Base-by-base conservation (phyloP, 1,140 invertebrate species). In the Apolygus lucorum region DNA sequence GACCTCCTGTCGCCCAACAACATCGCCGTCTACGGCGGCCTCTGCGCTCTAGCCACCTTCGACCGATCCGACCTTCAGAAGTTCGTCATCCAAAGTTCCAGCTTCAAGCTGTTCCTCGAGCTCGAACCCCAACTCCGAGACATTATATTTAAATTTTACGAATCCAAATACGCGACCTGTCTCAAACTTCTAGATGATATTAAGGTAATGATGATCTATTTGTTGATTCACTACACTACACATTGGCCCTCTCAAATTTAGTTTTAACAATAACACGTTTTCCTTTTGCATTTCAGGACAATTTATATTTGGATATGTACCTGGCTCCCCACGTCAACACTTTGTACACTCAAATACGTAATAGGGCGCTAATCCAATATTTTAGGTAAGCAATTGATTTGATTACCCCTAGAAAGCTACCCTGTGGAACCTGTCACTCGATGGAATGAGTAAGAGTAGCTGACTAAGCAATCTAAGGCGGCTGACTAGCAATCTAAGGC, bases 61-160 rank as follows among this genome's bases (percentile, higher is more conserved):
- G 93, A 96, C 78, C 85, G 97, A 63, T 88, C 89, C 68, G 96
- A 99, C 79, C 81, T 99, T 70, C 93, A 98, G 77, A 95, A 95
- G 78, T 87, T 94, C 82, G 95, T 99, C 63, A 95, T 99, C 79
- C 81, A 65, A 78, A 95, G 93, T 82, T 95, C 93, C 64, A 29
- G 27, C 17, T 99, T 99, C 81, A 98, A 99, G 83, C 85, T 98
- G 73, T 99, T 99, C 77, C 81, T 99, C 75, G 98, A 99, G 83
- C 84, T 98, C 75, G 97, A 99, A 78, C 96, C 96, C 29, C 95
- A 97, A 77, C 81, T 99, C 72, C 84, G 97, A 74, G 97, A 99
- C 80, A 95, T 99, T 74, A 93, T 99, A 73, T 92, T 96, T 79
- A 96, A 95, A 82, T 99, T 99, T 82, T 96, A 98, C 78, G 93